A percentile compares a stretch with the other conserved stretches of the same genome.
phyloP scores from a whole-genome alignment of 2,113 vertebrate species.

The Gadus macrocephalus region DNA sequence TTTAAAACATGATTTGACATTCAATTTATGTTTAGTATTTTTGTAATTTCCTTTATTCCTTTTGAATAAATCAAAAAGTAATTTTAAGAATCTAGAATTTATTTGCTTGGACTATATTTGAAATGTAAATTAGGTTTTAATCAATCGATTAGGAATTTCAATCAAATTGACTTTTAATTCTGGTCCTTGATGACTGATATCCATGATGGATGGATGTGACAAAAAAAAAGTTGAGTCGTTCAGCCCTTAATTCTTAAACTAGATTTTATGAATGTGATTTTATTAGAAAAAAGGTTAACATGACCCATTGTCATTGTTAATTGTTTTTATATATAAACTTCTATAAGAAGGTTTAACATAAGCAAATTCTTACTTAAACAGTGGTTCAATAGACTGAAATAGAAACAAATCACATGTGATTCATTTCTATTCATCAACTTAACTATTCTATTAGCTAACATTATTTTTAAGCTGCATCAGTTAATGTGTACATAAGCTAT shows the following conservation, averaged over 20 bases:
- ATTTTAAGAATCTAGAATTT: neutral
- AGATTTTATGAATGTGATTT: constrained; percentile 53
- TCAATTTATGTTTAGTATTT: constrained; percentile 2
- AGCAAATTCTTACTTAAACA: constrained; percentile 68
- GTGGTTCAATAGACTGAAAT: constrained; percentile 59
- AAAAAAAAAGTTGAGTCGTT: too few relatives aligned
- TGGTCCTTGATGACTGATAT: too few relatives aligned
- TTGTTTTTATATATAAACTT: constrained; percentile 65
- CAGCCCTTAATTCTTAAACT: too few relatives aligned
- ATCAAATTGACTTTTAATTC: too few relatives aligned
- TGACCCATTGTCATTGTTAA: constrained; percentile 64
- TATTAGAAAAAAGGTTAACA: constrained; percentile 70
- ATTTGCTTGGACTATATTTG: neutral
- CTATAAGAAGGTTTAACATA: constrained; percentile 72
- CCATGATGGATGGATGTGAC: too few relatives aligned
- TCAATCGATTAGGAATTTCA: too few relatives aligned
- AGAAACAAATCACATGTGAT: constrained; percentile 48
- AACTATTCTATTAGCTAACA: constrained; percentile 50
- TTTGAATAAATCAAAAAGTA: neutral
- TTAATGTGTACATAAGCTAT: constrained; percentile 66
- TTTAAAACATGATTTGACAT: neutral
- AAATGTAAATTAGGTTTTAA: too few relatives aligned
- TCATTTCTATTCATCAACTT: constrained; percentile 43
- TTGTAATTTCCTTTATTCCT: constrained; percentile 5
- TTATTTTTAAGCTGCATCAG: constrained; percentile 68